Base-by-base conservation (phyloP, 2,888 invertebrate species). In the Drosophila merina region DNA sequence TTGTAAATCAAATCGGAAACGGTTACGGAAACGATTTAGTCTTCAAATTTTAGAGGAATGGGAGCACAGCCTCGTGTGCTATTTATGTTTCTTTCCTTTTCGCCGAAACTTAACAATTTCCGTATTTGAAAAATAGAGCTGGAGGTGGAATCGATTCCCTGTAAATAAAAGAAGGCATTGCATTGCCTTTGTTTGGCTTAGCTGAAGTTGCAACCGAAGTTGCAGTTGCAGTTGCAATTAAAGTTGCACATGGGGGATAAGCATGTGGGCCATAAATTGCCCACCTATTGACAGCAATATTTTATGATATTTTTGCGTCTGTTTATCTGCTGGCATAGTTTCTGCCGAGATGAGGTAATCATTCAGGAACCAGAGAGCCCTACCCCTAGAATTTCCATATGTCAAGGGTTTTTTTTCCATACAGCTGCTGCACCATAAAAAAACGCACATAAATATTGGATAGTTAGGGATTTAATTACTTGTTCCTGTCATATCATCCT, bases 31-130 rank as follows among this genome's bases (percentile, higher is more conserved):
- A 25, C 14, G 36, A 5, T 36, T 36, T 4, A n/a, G 36, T n/a
- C 36, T 36, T 36, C n/a, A n/a, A 36, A 6, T 9, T 25, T 44
- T 44, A 33, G 33, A n/a, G 20, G 9, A 64, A 66, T 31, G 57
- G 45, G 49, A 57, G 40, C 45, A 36, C 20, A 20, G 14, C 3
- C 36, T 51, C 57, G 8, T 20, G 30, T 25, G 10, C 51, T 63
- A 64, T 64, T 64, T 64, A 47, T 64, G 54, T 57, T 80, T 64
- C 52, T 62, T 66, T 66, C 51, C 54, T 60, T 52, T 56, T 62
- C 49, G 48, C 57, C 52, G 64, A 52, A 87, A 75, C 64, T 87
- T 82, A 79, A 87, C 73, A 85, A 85, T 82, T 87, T 82, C 82
- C 82, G 82, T 85, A 48, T 71, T 66, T 57, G 9, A 48, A 48